Conservation (phyloP, 2,797 vertebrate genomes). For the Periophthalmus magnuspinnatus region DNA sequence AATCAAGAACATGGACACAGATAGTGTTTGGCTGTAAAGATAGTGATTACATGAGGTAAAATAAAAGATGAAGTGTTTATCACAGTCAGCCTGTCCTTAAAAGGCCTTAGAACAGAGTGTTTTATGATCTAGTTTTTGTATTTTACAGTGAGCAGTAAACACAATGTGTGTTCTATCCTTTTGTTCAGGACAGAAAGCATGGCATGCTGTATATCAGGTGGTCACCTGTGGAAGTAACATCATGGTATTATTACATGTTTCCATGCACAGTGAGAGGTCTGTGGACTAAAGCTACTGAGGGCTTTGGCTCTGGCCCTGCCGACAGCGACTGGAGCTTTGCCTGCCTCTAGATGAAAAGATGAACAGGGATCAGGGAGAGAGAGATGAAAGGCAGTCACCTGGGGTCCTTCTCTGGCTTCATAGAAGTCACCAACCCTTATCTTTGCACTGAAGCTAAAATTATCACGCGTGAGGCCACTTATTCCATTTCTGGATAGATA, state of each 20-base stretch:
- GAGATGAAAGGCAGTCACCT: slow-evolving; percentile 93
- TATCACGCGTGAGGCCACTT: slow-evolving; percentile 99
- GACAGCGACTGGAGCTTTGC: slow-evolving; percentile 67
- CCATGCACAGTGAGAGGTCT: slow-evolving; percentile 70
- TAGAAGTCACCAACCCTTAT: slow-evolving; percentile 99
- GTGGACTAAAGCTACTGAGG: slow-evolving; percentile 62
- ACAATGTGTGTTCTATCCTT: slow-evolving; percentile 30
- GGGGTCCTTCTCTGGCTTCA: slow-evolving; percentile 99
- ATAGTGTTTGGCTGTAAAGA: neutral
- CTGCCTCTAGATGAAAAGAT: slow-evolving; percentile 73
- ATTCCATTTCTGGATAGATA: slow-evolving; percentile 99
- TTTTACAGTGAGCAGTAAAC: slow-evolving; percentile 16
- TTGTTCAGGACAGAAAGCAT: slow-evolving; percentile 48
- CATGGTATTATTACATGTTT: slow-evolving; percentile 76
- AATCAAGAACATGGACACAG: neutral
- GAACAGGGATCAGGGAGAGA: slow-evolving; percentile 70
- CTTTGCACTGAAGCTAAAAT: slow-evolving; percentile 99
- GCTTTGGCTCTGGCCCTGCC: slow-evolving; percentile 62
- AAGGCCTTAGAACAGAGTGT: slow-evolving; percentile 30
- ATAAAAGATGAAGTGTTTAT: neutral
- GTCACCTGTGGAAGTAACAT: slow-evolving; percentile 80
- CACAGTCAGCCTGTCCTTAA: slow-evolving; percentile 22
- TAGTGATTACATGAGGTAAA: neutral
- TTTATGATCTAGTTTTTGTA: slow-evolving; percentile 22
- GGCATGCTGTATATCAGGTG: slow-evolving; percentile 52